Percentiles rank a stretch among this genome's conserved stretches.
Evolutionary conservation across 2,888 invertebrate genomes (phyloP).

Genomic region (Frankliniella fusca): DNA sequence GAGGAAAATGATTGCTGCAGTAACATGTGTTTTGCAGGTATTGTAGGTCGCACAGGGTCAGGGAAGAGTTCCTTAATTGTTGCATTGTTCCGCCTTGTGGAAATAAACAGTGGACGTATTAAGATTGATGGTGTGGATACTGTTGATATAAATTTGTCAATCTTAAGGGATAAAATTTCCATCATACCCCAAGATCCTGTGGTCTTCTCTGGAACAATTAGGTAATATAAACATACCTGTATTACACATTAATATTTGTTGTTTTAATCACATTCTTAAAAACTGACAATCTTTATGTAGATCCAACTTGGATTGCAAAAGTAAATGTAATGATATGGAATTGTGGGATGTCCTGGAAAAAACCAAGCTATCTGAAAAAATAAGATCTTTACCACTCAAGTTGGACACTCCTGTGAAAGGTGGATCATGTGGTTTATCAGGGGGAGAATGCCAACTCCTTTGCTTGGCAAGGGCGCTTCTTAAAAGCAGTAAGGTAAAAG

Average conservation of each 20-base stretch:
- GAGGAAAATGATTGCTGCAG: too few species aligned
- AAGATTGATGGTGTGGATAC: conserved; percentile 54
- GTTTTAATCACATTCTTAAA: background rate
- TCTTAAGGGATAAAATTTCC: conserved; percentile 51
- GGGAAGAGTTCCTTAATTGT: conserved; percentile 58
- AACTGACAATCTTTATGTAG: conserved; percentile 41
- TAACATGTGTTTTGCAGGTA: conserved; percentile 44
- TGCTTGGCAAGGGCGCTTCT: conserved; percentile 60
- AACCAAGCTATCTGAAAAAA: conserved; percentile 48
- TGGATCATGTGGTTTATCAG: conserved; percentile 45
- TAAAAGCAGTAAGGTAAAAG: conserved; percentile 51
- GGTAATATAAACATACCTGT: conserved; percentile 44
- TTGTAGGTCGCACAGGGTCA: conserved; percentile 50
- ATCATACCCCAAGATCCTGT: conserved; percentile 62
- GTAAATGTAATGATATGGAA: conserved; percentile 45
- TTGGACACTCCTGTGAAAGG: conserved; percentile 51
- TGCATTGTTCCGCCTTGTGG: conserved; percentile 58
- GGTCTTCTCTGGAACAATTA: conserved; percentile 57
- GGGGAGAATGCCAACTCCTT: conserved; percentile 59
- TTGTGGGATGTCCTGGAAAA: conserved; percentile 51
- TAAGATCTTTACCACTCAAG: conserved; percentile 45
- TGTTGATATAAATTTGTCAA: conserved; percentile 48
- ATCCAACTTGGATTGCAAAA: conserved; percentile 51
- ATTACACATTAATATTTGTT: background rate
- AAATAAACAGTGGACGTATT: conserved; percentile 52